Conservation (phyloP, 2,888 invertebrate genomes). For the Stictocephala bisonia region DNA sequence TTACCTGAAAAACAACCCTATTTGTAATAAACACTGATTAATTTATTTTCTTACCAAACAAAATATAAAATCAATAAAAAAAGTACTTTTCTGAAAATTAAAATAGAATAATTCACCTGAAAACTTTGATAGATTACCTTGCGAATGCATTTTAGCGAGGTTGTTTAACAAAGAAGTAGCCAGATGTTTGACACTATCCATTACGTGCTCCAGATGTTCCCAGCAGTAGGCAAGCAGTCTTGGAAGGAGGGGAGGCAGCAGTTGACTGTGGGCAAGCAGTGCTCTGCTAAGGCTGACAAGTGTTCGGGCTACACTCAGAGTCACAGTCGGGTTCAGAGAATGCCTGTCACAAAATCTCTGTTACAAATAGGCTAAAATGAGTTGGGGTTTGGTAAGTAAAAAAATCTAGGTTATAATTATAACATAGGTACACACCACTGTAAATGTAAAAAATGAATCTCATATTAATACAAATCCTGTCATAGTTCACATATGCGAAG, state of each 20-base stretch:
- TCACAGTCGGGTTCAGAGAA: not conserved
- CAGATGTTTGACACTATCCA: slow-evolving; percentile 74
- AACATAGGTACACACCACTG: too few relatives aligned
- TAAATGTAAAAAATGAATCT: too few relatives aligned
- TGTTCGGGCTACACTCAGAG: slow-evolving; percentile 13
- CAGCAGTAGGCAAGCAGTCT: slow-evolving; percentile 67
- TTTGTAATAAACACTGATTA: not conserved
- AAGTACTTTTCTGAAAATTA: not conserved
- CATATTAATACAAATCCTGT: too few relatives aligned
- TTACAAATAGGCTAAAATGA: too few relatives aligned
- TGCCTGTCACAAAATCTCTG: too few relatives aligned
- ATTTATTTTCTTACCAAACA: not conserved
- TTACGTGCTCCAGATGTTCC: slow-evolving; percentile 72
- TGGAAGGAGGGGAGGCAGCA: slow-evolving; percentile 53
- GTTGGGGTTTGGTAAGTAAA: too few relatives aligned
- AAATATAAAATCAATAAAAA: too few relatives aligned
- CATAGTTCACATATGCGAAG: too few relatives aligned
- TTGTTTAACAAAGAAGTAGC: slow-evolving; percentile 68
- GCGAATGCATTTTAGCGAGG: slow-evolving; percentile 61
- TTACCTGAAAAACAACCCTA: too few relatives aligned
- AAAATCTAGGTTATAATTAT: too few relatives aligned
- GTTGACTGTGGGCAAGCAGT: not conserved
- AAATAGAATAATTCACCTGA: not conserved
- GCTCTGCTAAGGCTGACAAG: not conserved
- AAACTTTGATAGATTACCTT: slow-evolving; percentile 25